Percentiles rank a stretch among this genome's conserved stretches.
Evolutionary conservation across 2,888 invertebrate genomes (phyloP).

Genomic region (Folsomia manolachei): DNA sequence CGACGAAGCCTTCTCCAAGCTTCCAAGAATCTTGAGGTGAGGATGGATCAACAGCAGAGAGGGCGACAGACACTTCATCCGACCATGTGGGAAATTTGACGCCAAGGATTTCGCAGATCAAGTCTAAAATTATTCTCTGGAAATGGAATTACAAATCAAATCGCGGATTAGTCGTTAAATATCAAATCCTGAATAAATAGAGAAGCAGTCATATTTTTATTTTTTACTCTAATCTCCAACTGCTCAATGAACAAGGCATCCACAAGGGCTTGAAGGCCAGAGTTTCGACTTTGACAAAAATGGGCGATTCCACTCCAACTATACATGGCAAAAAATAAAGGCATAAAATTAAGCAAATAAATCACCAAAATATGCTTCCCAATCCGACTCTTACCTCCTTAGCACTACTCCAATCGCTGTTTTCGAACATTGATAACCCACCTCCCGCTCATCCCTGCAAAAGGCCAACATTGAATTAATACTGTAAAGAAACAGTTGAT

Average conservation of each 20-base stretch:
- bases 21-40: conserved; percentile 75
- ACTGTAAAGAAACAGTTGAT: no score
- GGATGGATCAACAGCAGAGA: conserved; percentile 83
- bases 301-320: conserved; percentile 88
- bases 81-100: conserved; percentile 88
- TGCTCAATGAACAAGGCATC: conserved; percentile 80
- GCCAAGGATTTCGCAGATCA: conserved; percentile 84
- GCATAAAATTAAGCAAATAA: not conserved
- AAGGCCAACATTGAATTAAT: conserved; percentile 4
- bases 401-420: conserved; percentile 59
- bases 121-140: conserved; percentile 86
- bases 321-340: conserved; percentile 57
- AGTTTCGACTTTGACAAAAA: conserved; percentile 76
- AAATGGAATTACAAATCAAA: no score
- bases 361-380: not conserved
- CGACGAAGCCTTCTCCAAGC: conserved; percentile 90
- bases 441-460: conserved; percentile 64
- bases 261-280: conserved; percentile 74
- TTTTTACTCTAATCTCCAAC: conserved; percentile 78
- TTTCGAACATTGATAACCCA: conserved; percentile 80
- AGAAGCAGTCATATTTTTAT: no score
- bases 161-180: no score
- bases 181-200: no score
- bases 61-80: conserved; percentile 82
- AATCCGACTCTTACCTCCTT: no score